Base-by-base conservation (phyloP, 2,113 vertebrate genomes). In the Tylochromis polylepis region DNA sequence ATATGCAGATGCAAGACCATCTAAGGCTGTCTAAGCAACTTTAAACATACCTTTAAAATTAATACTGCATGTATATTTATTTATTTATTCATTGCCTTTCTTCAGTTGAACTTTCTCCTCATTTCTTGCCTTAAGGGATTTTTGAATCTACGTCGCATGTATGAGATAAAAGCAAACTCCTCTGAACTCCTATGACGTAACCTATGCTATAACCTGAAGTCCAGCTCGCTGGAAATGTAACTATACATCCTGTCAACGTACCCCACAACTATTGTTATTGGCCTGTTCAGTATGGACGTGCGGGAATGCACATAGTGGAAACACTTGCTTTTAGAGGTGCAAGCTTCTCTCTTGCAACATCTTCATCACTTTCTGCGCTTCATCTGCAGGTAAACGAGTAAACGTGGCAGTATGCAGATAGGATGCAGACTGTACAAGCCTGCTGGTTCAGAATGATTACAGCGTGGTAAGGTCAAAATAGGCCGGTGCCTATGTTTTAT, bases 61-160 rank as follows among this genome's bases (percentile, higher is more conserved):
- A 31, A 31, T 31, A n/a, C 0, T 65, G 18, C n/a, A n/a, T n/a
- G n/a, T n/a, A n/a, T n/a, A n/a, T n/a, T n/a, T n/a, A n/a, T n/a
- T n/a, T n/a, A n/a, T n/a, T n/a, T n/a, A n/a, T n/a, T n/a, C n/a
- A n/a, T n/a, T n/a, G n/a, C n/a, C n/a, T 5, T 27, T 58, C 31
- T 36, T 38, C 6, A n/a, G 18, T 65, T 65, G 18, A 36, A 4
- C 10, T 36, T 65, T 36, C 31, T 36, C 3, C 31, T 36, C 0
- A 0, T 65, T 60, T 60, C 29, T 60, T 20, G 59, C 59, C 59
- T 62, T 2, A 34, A 11, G 9, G 16, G 20, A 62, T 62, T 38
- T 65, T 65, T 65, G 12, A 65, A 65, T 36, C 31, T 65, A n/a
- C 0, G 2, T 2, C 0, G 11, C 2, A 3, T 65, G 18, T 65